A percentile compares a stretch with the other conserved stretches of the same genome.
These are phyloP conservation scores for Euzetes globulus DNA, from an alignment of 2,888 invertebrate genomes.

Conservation along the genomic window DNA sequence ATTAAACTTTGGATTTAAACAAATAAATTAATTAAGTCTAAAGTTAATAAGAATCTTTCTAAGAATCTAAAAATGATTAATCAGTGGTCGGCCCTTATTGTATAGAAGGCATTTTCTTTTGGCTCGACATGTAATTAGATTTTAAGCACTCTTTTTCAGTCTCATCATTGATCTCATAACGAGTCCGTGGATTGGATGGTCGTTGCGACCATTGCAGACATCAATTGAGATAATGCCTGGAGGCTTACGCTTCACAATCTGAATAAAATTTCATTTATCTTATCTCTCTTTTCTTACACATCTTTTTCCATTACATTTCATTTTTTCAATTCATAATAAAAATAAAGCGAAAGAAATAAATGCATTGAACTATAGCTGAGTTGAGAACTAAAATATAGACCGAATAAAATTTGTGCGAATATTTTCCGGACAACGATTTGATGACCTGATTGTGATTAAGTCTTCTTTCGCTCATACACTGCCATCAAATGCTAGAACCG, in stretches of 20 bases:
- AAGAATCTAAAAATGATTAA: no score
- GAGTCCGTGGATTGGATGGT: not conserved
- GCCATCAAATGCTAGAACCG: not conserved
- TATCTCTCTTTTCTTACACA: not conserved
- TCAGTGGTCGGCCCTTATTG: no score
- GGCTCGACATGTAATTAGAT: not conserved
- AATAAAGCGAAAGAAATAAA: not conserved
- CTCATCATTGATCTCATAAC: not conserved
- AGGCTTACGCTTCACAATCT: not conserved
- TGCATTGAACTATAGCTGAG: not conserved
- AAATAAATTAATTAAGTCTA: no score
- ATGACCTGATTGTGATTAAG: not conserved
- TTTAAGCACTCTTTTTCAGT: not conserved
- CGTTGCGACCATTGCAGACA: not conserved
- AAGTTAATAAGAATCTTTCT: no score
- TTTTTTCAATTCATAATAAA: not conserved
- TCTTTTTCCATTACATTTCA: not conserved
- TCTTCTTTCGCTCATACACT: not conserved
- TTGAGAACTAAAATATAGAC: not conserved
- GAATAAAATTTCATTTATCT: not conserved
- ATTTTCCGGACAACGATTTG: not conserved
- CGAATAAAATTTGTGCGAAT: not conserved
- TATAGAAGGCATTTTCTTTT: no score
- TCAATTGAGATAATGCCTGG: not conserved
- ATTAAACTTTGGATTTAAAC: no score